Conservation (phyloP, 2,797 vertebrate genomes). For the Coranthus polyacanthus region DNA sequence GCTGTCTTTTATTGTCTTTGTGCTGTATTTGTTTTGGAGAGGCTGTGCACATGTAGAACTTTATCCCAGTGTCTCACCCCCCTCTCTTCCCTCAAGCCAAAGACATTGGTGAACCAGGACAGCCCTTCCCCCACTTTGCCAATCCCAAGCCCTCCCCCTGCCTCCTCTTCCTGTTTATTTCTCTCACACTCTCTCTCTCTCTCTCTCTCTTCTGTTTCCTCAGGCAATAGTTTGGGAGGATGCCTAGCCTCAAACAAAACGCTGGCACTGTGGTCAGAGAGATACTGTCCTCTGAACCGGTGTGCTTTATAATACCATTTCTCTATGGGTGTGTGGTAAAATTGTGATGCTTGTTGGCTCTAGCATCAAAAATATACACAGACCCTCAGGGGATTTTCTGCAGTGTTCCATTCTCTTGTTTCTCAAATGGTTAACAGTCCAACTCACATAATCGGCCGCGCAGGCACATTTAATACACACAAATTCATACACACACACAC, state of each 20-base stretch:
- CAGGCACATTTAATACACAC: constrained; percentile 7
- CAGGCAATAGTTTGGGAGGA: constrained; percentile 57
- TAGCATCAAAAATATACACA: constrained; percentile 13
- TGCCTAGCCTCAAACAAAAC: constrained; percentile 54
- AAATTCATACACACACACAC: constrained; percentile 6
- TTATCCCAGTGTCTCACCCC: constrained; percentile 32
- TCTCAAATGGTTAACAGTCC: constrained; percentile 26
- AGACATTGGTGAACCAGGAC: constrained; percentile 67
- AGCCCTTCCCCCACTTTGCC: constrained; percentile 64
- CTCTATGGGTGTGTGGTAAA: not conserved
- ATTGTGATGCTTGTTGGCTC: not conserved
- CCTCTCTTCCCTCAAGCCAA: constrained; percentile 43
- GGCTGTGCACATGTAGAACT: constrained; percentile 58
- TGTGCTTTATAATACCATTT: constrained; percentile 17
- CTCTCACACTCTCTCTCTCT: constrained; percentile 51
- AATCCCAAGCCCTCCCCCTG: constrained; percentile 56
- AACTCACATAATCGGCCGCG: constrained; percentile 23
- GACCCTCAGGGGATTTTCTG: constrained; percentile 10
- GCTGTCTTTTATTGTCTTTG: constrained; percentile 47
- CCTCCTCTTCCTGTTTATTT: constrained; percentile 83
- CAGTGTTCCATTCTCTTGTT: constrained; percentile 8
- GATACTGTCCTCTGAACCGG: constrained; percentile 51
- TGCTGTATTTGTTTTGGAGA: constrained; percentile 73
- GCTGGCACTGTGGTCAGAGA: constrained; percentile 55
- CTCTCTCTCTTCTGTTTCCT: constrained; percentile 64